Conservation (phyloP, 2,797 vertebrate species). For the Diglossa cyanea region DNA sequence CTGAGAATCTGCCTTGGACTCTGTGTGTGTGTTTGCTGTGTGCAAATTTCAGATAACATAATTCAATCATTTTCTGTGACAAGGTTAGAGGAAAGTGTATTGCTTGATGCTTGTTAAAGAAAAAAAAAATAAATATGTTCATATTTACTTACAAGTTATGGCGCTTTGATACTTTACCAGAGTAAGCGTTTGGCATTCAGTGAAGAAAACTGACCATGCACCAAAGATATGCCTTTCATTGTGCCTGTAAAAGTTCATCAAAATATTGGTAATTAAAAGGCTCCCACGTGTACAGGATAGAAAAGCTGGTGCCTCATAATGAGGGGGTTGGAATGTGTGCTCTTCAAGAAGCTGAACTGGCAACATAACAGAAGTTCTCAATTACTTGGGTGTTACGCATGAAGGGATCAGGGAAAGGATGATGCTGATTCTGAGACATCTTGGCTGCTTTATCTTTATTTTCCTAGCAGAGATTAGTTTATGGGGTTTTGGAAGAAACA, state of each 20-base stretch:
- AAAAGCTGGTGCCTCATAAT: neutral
- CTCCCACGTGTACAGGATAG: neutral
- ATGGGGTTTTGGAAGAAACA: neutral
- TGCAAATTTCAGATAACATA: constrained; percentile 13
- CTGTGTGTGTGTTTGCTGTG: neutral
- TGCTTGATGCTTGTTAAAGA: neutral
- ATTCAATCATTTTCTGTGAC: neutral
- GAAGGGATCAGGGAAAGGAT: neutral
- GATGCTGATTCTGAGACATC: neutral
- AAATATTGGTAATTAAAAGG: neutral
- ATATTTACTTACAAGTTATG: neutral
- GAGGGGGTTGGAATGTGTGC: neutral
- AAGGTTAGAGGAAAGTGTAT: neutral
- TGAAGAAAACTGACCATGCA: neutral
- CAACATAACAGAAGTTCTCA: neutral
- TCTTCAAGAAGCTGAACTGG: neutral
- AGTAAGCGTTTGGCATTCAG: neutral
- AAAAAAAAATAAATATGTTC: neutral
- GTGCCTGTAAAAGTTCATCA: neutral
- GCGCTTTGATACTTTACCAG: neutral
- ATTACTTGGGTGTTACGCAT: fast-evolving
- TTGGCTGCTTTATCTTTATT: neutral
- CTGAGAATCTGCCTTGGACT: neutral
- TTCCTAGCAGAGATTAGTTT: neutral
- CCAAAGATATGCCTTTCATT: neutral